Base-by-base conservation (phyloP, 2,113 vertebrate species). In the Tretioscincus oriximinensis region DNA sequence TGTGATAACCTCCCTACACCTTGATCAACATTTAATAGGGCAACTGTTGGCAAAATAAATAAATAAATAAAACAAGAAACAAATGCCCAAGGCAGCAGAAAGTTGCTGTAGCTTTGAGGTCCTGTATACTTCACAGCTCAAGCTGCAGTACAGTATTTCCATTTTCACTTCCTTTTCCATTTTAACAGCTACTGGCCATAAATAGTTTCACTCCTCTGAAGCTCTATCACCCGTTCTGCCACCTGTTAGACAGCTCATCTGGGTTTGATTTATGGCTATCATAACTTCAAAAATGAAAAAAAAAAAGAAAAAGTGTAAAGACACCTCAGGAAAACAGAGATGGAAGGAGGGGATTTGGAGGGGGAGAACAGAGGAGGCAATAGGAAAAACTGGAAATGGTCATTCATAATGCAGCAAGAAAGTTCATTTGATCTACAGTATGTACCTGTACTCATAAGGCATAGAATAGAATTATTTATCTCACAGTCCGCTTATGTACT, bases 151-250 rank as follows among this genome's bases (percentile, higher is more conserved):
- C 78, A 75, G 85, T 77, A 72, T 80, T 93, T 93, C 86, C 76
- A 93, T 95, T 95, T 91, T 92, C 92, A 92, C 92, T 89, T 92
- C 31, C 74, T 92, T 93, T 90, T 77, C 77, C 91, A 92, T 85
- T 88, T 90, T 94, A 91, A 90, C 86, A 1, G 65, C 85, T 90
- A 80, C 92, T 91, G 90, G 79, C 87, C 85, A 64, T 78, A 77
- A 85, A 47, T 63, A 63, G 66, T 69, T 91, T 75, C 9, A 45
- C 80, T 93, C 84, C 83, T 93, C 45, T 28, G 89, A 88, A 54
- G 26, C 83, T 78, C 16, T 92, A 90, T 92, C 91, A 94, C 88
- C 81, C 91, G 83, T 86, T 91, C 92, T 92, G 70, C 76, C 91
- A 92, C 90, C 83, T 93, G 49, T 58, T 82, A 86, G 0, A 11